Evolutionary conservation across 1,140 invertebrate genomes (phyloP), one percentile per base, ranked within the genome.

Genomic region (Rhopalosiphum padi): DNA sequence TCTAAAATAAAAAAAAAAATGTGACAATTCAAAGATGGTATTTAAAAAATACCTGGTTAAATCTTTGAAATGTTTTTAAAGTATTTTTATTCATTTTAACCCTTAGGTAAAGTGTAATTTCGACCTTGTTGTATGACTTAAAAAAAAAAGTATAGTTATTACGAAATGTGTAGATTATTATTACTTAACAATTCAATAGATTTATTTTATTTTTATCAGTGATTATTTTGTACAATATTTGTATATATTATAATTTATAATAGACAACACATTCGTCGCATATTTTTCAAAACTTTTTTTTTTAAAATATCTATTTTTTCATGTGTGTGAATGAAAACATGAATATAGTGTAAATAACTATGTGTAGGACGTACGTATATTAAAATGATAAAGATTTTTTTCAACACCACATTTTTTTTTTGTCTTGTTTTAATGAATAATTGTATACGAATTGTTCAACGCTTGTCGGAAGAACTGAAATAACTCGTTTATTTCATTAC

Each of bases 361-460:
- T 86, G 25, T 35, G 1, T 30, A 8, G 8, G n/a, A n/a, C n/a
- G n/a, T n/a, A n/a, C n/a, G 55, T 30, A 87, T 87, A 48, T 35
- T 51, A 23, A 51, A 88, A 88, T 4, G 86, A 53, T 18, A 23
- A 88, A 4, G 1, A 4, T 35, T 11, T 51, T 88, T 51, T 87
- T 87, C 18, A 18, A n/a, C 30, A 48, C 15, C 43, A 18, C 21
- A 87, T n/a, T n/a, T 51, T 51, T 88, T 87, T 41, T 87, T 87
- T 48, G 46, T 35, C 23, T 87, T 30, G 7, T 87, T 88, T 88
- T 51, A 51, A 23, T 88, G n/a, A 88, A 89, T 89, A 89, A 53
- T 53, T 89, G 25, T 2, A n/a, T 53, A 37, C 22, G 37, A 23
- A 51, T 18, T n/a, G 43, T 46, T 86, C 2, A 87, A 87, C n/a